Base-by-base conservation (phyloP, 2,797 vertebrate genomes). In the Notolepis coatsorum region DNA sequence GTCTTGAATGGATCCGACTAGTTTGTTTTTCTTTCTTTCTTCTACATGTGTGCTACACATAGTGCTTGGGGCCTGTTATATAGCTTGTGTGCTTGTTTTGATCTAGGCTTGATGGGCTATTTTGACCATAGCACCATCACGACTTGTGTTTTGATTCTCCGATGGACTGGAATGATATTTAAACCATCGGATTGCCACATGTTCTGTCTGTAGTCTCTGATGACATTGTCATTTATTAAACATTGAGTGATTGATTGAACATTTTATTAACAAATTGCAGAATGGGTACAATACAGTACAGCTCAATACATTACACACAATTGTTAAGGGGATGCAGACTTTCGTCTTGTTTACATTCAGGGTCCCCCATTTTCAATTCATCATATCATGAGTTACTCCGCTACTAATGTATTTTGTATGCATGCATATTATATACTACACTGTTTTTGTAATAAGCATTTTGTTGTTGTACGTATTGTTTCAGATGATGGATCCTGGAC, bases 401-500 rank as follows among this genome's bases (percentile, higher is more conserved):
- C n/a, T 37, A 37, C 35, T 37, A n/a, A 37, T 13, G n/a, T 31
- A 7, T 31, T 31, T 37, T 5, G 12, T 37, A 10, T 12, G 35
- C 35, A 12, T 37, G 3, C 12, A 37, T 37, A 37, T 5, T 13
- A 5, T 37, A 12, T 37, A 37, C 35, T n/a, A n/a, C 10, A n/a
- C 15, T n/a, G 15, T 3, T 3, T 10, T 35, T 12, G 33, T 35
- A 35, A 35, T 35, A 35, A 3, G 1, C 9, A 8, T 35, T 10
- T 35, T 35, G n/a, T 35, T 37, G 35, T 35, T 25, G 0, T 48
- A 10, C 48, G 8, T 0, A 0, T 70, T 61, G 78, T 27, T 72
- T 20, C 83, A 83, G 61, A 17, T 98, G 96, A 98, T 97, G 96
- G 97, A 99, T 92, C 96, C 97, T 80, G 97, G 96, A 92, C 97